Conservation (phyloP, 1,140 invertebrate genomes). For the Schlechtendalia chinensis region DNA sequence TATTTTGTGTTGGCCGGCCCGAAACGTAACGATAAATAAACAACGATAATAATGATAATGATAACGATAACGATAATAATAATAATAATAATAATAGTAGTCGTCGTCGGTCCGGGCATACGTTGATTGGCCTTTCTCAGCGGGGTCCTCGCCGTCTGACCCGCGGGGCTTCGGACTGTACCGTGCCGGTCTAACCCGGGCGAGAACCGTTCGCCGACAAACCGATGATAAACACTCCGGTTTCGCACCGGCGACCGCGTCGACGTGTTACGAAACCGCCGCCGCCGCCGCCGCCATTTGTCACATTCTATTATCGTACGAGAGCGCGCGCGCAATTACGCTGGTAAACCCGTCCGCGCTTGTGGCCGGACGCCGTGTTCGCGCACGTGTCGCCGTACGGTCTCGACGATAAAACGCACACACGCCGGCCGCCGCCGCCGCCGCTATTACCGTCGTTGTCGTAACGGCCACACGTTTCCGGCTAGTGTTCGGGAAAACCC, state of each 20-base stretch:
- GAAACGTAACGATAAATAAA: conserved; percentile 22
- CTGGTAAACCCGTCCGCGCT: too few species aligned
- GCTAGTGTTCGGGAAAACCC: too few species aligned
- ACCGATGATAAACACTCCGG: conserved; percentile 16
- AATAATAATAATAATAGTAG: too few species aligned
- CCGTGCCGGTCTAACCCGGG: too few species aligned
- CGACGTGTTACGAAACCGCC: background rate
- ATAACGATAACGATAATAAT: conserved; percentile 12
- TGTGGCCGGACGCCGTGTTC: too few species aligned
- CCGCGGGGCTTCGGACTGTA: background rate
- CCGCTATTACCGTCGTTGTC: too few species aligned
- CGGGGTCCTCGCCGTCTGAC: conserved; percentile 1
- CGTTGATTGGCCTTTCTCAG: conserved; percentile 48
- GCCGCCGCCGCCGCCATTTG: conserved; percentile 1
- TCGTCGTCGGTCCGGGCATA: too few species aligned
- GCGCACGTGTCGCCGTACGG: too few species aligned
- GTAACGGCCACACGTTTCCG: too few species aligned
- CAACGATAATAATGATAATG: conserved; percentile 14
- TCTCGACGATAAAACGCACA: too few species aligned
- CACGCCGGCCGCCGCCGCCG: background rate
- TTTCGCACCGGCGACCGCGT: background rate
- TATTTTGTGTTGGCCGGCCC: conserved; percentile 31
- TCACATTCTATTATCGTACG: background rate
- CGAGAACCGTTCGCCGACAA: too few species aligned
- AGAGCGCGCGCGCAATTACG: too few species aligned